These are phyloP conservation scores for Eclectus roratus DNA, from an alignment of 2,113 vertebrate genomes.

Conservation along the genomic window DNA sequence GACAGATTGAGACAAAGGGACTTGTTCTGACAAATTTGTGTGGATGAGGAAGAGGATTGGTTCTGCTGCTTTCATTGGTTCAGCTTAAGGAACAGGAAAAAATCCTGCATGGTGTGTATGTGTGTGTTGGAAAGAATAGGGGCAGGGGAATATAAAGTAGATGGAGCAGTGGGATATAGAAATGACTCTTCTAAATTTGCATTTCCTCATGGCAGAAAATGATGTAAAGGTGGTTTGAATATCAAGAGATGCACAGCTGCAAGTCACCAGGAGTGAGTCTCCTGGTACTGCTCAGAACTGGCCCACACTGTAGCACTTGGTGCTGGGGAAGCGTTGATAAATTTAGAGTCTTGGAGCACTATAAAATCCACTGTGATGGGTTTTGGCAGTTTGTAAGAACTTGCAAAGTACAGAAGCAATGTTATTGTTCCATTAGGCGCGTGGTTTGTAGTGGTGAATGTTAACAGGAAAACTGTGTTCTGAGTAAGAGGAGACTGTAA, in stretches of 20 bases:
- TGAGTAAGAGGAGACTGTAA: background rate
- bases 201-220: background rate
- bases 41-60: background rate
- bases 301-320: background rate
- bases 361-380: background rate
- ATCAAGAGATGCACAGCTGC: background rate
- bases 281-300: background rate
- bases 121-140: background rate
- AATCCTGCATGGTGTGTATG: background rate
- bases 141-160: background rate
- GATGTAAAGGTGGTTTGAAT: background rate
- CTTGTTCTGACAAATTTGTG: background rate
- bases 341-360: background rate
- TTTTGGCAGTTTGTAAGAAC: background rate
- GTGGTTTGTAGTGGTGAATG: background rate
- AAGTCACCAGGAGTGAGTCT: fast-evolving
- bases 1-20: background rate
- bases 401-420: background rate
- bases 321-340: background rate
- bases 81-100: background rate
- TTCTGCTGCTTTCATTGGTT: background rate
- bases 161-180: background rate
- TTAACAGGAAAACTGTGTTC: background rate
- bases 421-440: background rate
- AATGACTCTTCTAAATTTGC: background rate